Conservation (phyloP, 1,140 invertebrate species). For the Cecropterus lyciades region DNA sequence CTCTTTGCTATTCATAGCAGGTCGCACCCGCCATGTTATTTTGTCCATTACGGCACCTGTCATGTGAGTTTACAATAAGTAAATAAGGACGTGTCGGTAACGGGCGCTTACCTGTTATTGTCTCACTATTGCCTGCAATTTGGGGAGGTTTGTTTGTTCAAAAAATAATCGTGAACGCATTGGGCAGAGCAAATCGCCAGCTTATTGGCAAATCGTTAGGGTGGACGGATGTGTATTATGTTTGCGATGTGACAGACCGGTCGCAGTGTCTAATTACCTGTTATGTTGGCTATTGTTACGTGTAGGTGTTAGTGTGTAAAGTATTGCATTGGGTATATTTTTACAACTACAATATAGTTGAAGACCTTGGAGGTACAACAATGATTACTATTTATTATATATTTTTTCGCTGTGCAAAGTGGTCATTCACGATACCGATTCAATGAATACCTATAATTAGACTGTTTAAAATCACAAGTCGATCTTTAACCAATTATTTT, state of each 20-base stretch:
- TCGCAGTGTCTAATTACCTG: too few relatives aligned
- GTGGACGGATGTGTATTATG: constrained; percentile 29
- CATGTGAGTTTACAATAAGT: constrained; percentile 83
- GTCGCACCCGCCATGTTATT: constrained; percentile 77
- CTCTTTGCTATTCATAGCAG: constrained; percentile 54
- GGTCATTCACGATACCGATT: too few relatives aligned
- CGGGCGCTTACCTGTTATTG: constrained; percentile 67
- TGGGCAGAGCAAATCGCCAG: constrained; percentile 45
- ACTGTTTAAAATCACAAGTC: too few relatives aligned
- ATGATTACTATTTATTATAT: too few relatives aligned
- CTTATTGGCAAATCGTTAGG: constrained; percentile 41
- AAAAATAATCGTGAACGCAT: constrained; percentile 69
- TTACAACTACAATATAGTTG: too few relatives aligned
- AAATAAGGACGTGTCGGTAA: constrained; percentile 70
- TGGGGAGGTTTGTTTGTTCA: constrained; percentile 60
- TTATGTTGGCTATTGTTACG: neutral
- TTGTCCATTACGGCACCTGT: constrained; percentile 80
- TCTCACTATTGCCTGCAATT: constrained; percentile 71
- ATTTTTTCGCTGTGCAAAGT: too few relatives aligned
- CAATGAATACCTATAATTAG: too few relatives aligned
- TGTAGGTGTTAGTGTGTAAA: too few relatives aligned
- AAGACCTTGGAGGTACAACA: too few relatives aligned
- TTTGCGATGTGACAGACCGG: constrained; percentile 29
- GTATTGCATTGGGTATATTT: too few relatives aligned
- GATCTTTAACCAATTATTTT: too few relatives aligned